Evolutionary conservation across 2,113 vertebrate genomes (phyloP).

Genomic region (Dicrurus megarhynchus): DNA sequence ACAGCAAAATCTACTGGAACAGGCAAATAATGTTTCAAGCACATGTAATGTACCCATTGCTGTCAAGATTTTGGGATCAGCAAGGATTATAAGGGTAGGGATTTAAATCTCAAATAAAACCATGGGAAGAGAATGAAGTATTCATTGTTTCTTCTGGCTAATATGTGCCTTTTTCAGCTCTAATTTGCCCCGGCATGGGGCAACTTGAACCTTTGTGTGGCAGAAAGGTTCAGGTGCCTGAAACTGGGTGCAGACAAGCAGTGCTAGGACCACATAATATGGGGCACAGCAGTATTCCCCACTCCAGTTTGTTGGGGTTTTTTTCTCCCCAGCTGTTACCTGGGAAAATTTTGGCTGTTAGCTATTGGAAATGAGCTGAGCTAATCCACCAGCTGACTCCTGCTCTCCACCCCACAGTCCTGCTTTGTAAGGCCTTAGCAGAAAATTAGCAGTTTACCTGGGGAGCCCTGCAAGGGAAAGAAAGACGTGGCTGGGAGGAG

Average conservation of each 20-base stretch:
- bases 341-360: background rate
- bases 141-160: background rate
- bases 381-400: background rate
- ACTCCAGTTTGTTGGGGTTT: fast-evolving
- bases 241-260: background rate
- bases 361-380: background rate
- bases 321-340: background rate
- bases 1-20: background rate
- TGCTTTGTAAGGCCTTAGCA: background rate
- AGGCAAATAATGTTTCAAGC: background rate
- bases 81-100: background rate
- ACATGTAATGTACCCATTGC: background rate
- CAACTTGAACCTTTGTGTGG: background rate
- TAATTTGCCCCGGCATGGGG: background rate
- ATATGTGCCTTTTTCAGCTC: background rate
- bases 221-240: background rate
- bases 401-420: background rate
- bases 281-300: background rate
- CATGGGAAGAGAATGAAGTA: background rate
- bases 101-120: constrained; percentile 5
- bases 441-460: background rate
- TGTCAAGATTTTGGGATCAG: background rate
- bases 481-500: background rate
- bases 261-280: background rate
- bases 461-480: background rate